Evolutionary conservation across 2,797 vertebrate species (phyloP).

Genomic region (Pristis pectinata): DNA sequence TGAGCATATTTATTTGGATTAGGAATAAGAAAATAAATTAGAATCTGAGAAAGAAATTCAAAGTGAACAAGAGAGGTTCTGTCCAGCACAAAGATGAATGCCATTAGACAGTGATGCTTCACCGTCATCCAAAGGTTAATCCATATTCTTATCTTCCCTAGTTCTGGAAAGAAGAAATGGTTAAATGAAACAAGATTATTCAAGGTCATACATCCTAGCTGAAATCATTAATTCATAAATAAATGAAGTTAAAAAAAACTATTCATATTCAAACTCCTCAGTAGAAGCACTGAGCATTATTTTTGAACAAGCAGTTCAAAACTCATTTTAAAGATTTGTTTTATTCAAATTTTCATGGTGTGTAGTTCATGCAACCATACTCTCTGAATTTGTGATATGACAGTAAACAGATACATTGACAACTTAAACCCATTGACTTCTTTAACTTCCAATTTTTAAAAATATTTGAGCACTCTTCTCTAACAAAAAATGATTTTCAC

Average conservation of each 20-base stretch:
- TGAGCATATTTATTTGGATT: neutral
- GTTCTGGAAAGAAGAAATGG: neutral
- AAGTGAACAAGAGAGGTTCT: neutral
- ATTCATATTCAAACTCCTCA: slow-evolving; percentile 13
- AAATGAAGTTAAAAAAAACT: slow-evolving; percentile 18
- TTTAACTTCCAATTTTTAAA: slow-evolving; percentile 24
- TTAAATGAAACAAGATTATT: neutral
- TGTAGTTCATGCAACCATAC: slow-evolving; percentile 38
- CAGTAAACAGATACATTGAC: slow-evolving; percentile 37
- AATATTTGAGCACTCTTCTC: slow-evolving; percentile 39
- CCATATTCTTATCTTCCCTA: neutral
- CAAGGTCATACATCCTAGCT: neutral
- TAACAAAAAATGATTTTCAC: slow-evolving; percentile 37
- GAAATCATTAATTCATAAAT: slow-evolving; percentile 8
- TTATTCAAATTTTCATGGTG: slow-evolving; percentile 35
- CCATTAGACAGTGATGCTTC: neutral
- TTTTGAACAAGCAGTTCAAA: slow-evolving; percentile 9
- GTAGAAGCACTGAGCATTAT: neutral
- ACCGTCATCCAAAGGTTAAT: neutral
- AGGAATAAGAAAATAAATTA: neutral
- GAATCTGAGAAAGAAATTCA: neutral
- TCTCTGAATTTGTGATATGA: slow-evolving; percentile 37
- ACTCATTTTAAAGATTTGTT: slow-evolving; percentile 32
- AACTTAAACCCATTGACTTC: slow-evolving; percentile 33
- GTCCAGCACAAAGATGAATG: neutral